Evolutionary conservation across 2,888 invertebrate genomes (phyloP), one percentile per base, ranked within the genome.

Genomic region (Polia nebulosa): DNA sequence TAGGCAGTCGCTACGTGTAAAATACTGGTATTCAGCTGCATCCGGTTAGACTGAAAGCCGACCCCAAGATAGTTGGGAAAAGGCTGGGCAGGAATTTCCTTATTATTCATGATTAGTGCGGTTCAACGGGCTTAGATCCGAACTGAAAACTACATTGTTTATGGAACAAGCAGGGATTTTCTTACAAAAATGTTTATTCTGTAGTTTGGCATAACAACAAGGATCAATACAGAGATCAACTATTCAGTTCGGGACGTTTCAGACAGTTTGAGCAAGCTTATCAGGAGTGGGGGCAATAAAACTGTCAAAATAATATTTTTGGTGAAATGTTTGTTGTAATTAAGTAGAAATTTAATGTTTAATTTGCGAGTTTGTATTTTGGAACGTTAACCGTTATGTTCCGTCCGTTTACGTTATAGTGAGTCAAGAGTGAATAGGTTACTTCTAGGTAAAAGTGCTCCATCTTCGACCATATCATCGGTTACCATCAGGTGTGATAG

Each of bases 31-130:
- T n/a, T n/a, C n/a, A n/a, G n/a, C n/a, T n/a, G n/a, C n/a, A n/a
- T n/a, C n/a, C n/a, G n/a, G n/a, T n/a, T n/a, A n/a, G n/a, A n/a
- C n/a, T n/a, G n/a, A n/a, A n/a, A n/a, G n/a, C n/a, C n/a, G n/a
- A n/a, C n/a, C n/a, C n/a, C n/a, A n/a, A n/a, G n/a, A n/a, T n/a
- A n/a, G n/a, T n/a, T n/a, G n/a, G n/a, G n/a, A n/a, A n/a, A n/a
- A n/a, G n/a, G n/a, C n/a, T n/a, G n/a, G n/a, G n/a, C n/a, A n/a
- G n/a, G n/a, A n/a, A 73, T 25, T 77, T 76, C 59, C 69, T 73
- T 71, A 73, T 73, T 73, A 71, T 71, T 73, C 61, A 70, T 57
- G 60, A 77, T 73, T 77, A 76, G 45, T 29, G 11, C 25, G 25
- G 44, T 68, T 22, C 44, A 52, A 27, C 32, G 27, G 44, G 44